Conservation (phyloP, 2,888 invertebrate species). For the Drosophila conformis region DNA sequence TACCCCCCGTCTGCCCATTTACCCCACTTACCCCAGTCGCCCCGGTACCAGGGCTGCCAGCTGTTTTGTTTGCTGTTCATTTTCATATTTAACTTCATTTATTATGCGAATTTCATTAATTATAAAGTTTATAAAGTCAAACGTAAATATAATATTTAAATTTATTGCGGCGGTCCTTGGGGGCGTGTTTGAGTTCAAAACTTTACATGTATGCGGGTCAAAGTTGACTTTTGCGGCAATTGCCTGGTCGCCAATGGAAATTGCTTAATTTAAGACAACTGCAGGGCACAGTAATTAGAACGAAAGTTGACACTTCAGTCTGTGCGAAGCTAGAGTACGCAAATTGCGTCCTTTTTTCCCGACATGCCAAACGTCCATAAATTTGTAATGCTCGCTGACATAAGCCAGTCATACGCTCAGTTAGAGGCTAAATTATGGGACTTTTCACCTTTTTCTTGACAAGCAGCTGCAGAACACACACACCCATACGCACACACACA, state of each 20-base stretch:
- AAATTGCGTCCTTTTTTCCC: background rate
- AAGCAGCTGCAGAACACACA: background rate
- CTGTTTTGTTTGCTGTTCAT: slow-evolving; percentile 69
- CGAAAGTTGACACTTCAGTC: slow-evolving; percentile 12
- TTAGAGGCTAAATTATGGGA: slow-evolving; percentile 41
- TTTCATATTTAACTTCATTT: slow-evolving; percentile 76
- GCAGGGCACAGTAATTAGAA: slow-evolving; percentile 14
- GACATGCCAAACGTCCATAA: slow-evolving; percentile 26
- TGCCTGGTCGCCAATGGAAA: slow-evolving; percentile 20
- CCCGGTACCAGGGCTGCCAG: slow-evolving; percentile 4
- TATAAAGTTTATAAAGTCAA: slow-evolving; percentile 64
- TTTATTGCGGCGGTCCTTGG: slow-evolving; percentile 15
- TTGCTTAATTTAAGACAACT: slow-evolving; percentile 7
- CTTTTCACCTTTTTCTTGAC: background rate
- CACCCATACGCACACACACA: slow-evolving; percentile 7
- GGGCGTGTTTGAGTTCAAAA: slow-evolving; percentile 8
- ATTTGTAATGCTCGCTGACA: slow-evolving; percentile 48
- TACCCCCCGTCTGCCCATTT: background rate
- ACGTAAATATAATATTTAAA: slow-evolving; percentile 61
- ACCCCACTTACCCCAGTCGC: background rate
- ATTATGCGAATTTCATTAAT: slow-evolving; percentile 77
- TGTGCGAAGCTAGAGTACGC: background rate
- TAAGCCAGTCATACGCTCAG: slow-evolving; percentile 43
- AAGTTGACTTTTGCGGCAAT: slow-evolving; percentile 31
- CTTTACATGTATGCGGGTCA: slow-evolving; percentile 31